Evolutionary conservation across 2,113 vertebrate species (phyloP).

Genomic region (Hippocampus comes): DNA sequence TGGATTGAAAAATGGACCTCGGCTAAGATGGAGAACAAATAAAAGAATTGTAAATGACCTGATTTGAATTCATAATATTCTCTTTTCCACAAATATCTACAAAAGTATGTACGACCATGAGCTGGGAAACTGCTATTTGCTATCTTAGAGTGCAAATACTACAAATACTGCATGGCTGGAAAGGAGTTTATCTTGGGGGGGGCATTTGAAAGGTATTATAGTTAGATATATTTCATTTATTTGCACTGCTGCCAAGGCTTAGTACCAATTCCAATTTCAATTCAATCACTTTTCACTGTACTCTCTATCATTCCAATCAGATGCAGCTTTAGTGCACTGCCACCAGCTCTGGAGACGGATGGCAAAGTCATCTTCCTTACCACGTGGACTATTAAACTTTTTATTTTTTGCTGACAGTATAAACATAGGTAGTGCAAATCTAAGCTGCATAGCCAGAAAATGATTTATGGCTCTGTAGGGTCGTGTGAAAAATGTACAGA

Average conservation of each 20-base stretch:
- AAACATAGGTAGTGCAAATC: constrained; percentile 19
- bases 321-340: constrained; percentile 15
- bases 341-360: constrained; percentile 9
- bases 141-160: neutral
- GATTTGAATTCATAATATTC: neutral
- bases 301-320: constrained; percentile 21
- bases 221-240: neutral
- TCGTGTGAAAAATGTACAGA: neutral
- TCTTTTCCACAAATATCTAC: neutral
- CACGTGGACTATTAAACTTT: neutral
- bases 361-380: constrained; percentile 6
- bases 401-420: constrained; percentile 27
- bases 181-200: neutral
- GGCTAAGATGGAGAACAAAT: neutral
- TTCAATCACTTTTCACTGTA: constrained; percentile 23
- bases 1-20: neutral
- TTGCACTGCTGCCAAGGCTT: constrained; percentile 1
- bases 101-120: neutral
- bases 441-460: constrained; percentile 13
- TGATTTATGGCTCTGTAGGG: neutral
- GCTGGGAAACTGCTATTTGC: neutral
- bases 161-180: neutral
- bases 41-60: neutral
- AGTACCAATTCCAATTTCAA: constrained; percentile 1
- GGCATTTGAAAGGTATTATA: constrained; percentile 2